phyloP scores from a whole-genome alignment of 2,113 vertebrate genomes.

The Rhynchopsitta pachyrhyncha region DNA sequence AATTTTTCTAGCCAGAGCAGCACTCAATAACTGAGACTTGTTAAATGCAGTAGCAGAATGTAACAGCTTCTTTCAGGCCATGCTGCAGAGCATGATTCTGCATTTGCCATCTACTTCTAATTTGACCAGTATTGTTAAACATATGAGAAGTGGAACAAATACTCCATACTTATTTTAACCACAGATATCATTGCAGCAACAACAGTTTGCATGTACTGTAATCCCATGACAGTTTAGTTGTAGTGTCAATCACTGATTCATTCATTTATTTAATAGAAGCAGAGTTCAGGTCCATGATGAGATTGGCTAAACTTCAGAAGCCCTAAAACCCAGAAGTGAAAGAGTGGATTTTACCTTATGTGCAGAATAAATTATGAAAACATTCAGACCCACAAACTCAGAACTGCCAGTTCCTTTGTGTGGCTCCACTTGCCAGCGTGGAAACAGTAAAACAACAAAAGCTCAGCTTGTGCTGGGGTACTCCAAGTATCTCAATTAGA shows the following conservation, averaged over 20 bases:
- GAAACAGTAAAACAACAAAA: background rate
- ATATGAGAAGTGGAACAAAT: background rate
- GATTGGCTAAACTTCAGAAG: background rate
- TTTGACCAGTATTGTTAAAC: background rate
- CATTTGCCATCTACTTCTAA: background rate
- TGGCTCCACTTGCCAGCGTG: background rate
- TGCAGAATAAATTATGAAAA: background rate
- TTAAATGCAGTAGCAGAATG: background rate
- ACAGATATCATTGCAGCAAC: background rate
- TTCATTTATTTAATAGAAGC: background rate
- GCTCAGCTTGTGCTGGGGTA: background rate
- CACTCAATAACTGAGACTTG: background rate
- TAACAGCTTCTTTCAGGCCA: background rate
- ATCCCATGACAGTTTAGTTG: background rate
- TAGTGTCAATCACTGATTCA: background rate
- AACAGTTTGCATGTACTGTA: background rate
- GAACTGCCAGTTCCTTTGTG: background rate
- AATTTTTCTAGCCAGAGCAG: background rate
- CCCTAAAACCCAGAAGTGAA: background rate
- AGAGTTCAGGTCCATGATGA: background rate
- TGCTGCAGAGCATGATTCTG: fast-evolving
- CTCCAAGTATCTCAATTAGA: background rate
- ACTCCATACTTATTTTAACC: background rate
- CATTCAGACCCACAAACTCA: background rate
- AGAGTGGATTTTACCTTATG: background rate